Base-by-base conservation (phyloP, 2,888 invertebrate species). In the Cephus nigrinus region DNA sequence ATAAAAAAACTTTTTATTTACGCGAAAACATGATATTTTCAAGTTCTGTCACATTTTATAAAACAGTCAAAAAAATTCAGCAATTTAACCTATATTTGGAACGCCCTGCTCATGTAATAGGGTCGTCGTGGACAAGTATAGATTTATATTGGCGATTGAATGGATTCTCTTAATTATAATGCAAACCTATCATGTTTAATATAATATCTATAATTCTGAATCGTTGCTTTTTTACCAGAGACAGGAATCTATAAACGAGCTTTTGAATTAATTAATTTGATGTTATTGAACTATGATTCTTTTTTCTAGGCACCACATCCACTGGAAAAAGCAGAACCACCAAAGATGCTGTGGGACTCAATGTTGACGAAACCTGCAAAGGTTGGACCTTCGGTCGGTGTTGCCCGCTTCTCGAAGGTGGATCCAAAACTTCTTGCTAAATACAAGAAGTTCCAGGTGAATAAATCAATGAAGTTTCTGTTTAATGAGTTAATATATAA, bases 301-400 rank as follows among this genome's bases (percentile, higher is more conserved):
- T 55, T 55, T 30, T 82, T 79, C 9, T 76, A 89, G 87, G 78
- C 84, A 5, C 82, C 88, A 12, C 68, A 32, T 15, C 82, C 84
- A 73, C 75, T 89, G 77, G 80, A 86, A 34, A 82, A 35, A 82
- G 83, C 11, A 83, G 78, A 79, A 36, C 73, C 79, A 74, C 36
- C 15, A 5, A 75, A 75, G 73, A 75, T 76, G 36, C 75, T 78
- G 78, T 78, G 69, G 35, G 78, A 68, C 30, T 30, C 71, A 0
- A 69, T 75, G 15, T 35, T 36, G 11, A 78, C 71, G 11, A 78
- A 78, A 71, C 75, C 78, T 12, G 78, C 36, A 15, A 69, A 75
- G 34, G 68, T 76, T 71, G 73, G 75, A 30, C 35, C 78, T 30
- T 33, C 31, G 11, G 31, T 32, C 2, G 71, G 31, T 15, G 71